Base-by-base conservation (phyloP, 2,113 vertebrate genomes). In the Colossoma macropomum region DNA sequence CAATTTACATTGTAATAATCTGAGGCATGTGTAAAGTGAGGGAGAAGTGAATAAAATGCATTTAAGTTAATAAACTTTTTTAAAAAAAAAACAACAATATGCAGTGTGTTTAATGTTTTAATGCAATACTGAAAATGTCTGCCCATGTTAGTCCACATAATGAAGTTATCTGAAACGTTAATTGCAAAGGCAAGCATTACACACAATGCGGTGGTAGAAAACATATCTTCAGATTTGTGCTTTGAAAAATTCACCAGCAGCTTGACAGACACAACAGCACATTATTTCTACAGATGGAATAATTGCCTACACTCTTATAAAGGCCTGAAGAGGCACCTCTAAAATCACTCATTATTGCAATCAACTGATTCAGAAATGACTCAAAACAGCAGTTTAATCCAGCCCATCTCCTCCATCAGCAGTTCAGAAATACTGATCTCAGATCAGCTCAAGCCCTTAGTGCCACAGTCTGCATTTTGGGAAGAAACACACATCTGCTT, bases 151-250 rank as follows among this genome's bases (percentile, higher is more conserved):
- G 13, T 73, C 25, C 56, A 50, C 71, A 60, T 62, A 11, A 81
- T 11, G 7, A 45, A 32, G 70, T 34, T 13, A 8, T 45, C 34
- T 45, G 21, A 71, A 41, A 71, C 15, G 34, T 41, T 71, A 73
- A 73, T 23, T 63, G 79, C 66, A 71, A 69, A 41, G 8, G 77
- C 50, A 80, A 71, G 38, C 27, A 73, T 63, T 81, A 63, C 27
- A 81, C 79, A 38, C 13, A 16, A 34, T 15, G 25, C 17, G 8
- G 45, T 15, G 0, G 50, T 52, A 19, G 19, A 79, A 21, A 45
- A 50, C 12, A 16, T 34, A 27, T 23, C 56, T 54, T 71, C 11
- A 62, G 54, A 45, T 71, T 17, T 45, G 68, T 45, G 68, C 34
- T 71, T 45, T 71, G 34, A 71, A 71, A 34, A 45, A n/a, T 71